Percentiles rank a stretch among this genome's conserved stretches.
Conservation (phyloP, 2,113 vertebrate genomes). For the Channa argus region DNA sequence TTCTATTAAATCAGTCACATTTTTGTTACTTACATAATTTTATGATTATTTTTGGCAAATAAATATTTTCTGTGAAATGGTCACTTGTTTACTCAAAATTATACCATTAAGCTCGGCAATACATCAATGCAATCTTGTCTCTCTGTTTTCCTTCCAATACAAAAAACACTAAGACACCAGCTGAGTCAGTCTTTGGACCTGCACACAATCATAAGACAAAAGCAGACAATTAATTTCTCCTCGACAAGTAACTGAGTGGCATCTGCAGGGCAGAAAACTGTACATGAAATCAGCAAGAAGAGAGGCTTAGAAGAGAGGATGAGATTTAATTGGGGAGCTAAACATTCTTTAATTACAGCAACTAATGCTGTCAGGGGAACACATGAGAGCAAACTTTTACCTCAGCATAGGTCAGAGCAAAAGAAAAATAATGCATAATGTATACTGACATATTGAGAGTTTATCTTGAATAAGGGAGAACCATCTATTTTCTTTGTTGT, state of each 20-base stretch:
- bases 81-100: too few relatives aligned
- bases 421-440: neutral
- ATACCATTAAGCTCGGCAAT: too few relatives aligned
- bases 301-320: slow-evolving; percentile 9
- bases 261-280: slow-evolving; percentile 4
- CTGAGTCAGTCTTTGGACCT: neutral
- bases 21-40: too few relatives aligned
- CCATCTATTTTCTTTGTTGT: too few relatives aligned
- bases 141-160: neutral
- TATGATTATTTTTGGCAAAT: too few relatives aligned
- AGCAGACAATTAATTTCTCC: slow-evolving; percentile 5
- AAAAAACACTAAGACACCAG: neutral
- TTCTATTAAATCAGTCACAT: too few relatives aligned
- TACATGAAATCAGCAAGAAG: slow-evolving; percentile 14
- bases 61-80: too few relatives aligned
- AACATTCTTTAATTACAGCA: slow-evolving; percentile 40
- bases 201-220: neutral
- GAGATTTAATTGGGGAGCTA: slow-evolving; percentile 49
- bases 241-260: neutral
- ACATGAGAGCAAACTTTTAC: slow-evolving; percentile 1
- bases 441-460: neutral
- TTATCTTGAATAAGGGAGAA: neutral
- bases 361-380: slow-evolving; percentile 20
- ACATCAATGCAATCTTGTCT: neutral
- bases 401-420: slow-evolving; percentile 26